Evolutionary conservation across 2,113 vertebrate genomes (phyloP), one percentile per base, ranked within the genome.

Genomic region (Sylvilagus bachmani): DNA sequence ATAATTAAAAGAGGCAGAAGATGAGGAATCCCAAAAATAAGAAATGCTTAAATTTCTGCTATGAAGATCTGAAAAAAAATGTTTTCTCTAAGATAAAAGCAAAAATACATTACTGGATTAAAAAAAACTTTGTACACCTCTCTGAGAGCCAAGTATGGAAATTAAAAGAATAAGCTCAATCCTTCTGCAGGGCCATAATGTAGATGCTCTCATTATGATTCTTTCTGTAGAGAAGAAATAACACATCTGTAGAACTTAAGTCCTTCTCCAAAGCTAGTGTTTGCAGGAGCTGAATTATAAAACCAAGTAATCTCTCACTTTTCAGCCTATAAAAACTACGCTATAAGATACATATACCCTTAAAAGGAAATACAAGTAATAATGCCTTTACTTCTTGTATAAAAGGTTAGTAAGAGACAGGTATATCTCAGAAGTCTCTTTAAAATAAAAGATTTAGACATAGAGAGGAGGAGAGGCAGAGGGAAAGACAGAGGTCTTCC

Each of bases 41-140:
- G 6, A 66, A 93, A 86, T 64, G n/a, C 61, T 90, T 53, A 82
- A 19, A 77, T 85, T 79, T 86, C 66, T 36, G 69, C 33, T 51
- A 12, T 24, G 17, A 79, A 82, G 67, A 94, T 58, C 19, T 49
- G 66, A 55, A 85, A 83, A 83, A 55, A 58, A 27, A 83, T 1
- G 67, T 33, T 73, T 96, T 78, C 64, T 82, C 36, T 71, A 86
- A 64, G 33, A 86, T 25, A 81, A 92, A 88, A 84, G 24, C 53
- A 12, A 93, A 96, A 64, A 85, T 22, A 91, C 21, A 55, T 11
- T 38, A 90, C 33, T 13, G 13, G 22, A 70, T 64, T 93, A 29
- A 55, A 64, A 33, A 77, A 64, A 51, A 7, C 24, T 27, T 6
- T 53, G 29, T 19, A 5, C 1, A 64, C 6, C 74, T 77, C 85